phyloP scores from a whole-genome alignment of 2,888 invertebrate species.

The Portevinia maculata region DNA sequence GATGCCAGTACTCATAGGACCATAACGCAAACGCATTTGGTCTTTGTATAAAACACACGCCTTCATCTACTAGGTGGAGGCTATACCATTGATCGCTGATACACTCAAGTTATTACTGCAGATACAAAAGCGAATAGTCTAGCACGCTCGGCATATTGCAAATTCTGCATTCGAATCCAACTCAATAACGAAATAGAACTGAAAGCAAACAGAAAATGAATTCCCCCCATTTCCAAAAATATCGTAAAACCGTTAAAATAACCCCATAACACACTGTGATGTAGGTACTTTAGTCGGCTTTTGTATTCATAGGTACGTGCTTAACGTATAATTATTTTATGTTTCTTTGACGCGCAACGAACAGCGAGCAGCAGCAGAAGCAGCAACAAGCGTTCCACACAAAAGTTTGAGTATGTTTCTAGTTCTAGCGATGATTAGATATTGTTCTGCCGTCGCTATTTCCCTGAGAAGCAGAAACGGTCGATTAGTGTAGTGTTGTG shows the following conservation, averaged over 20 bases:
- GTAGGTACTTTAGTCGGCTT: conserved; percentile 39
- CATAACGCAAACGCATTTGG: conserved; percentile 37
- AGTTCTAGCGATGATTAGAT: conserved; percentile 66
- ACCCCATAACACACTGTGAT: conserved; percentile 4
- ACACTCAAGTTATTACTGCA: conserved; percentile 22
- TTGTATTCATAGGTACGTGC: background rate
- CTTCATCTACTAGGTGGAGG: background rate
- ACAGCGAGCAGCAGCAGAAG: conserved; percentile 37
- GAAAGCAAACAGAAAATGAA: background rate
- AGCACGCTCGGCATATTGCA: conserved; percentile 29
- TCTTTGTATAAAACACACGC: conserved; percentile 5
- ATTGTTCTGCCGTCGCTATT: conserved; percentile 50
- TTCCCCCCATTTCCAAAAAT: conserved; percentile 24
- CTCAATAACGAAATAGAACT: background rate
- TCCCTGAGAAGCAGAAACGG: conserved; percentile 66
- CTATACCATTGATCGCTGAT: conserved; percentile 26
- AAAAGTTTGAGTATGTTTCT: conserved; percentile 23
- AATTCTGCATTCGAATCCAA: conserved; percentile 33
- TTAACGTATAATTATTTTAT: conserved; percentile 15
- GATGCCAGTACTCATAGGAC: conserved; percentile 33
- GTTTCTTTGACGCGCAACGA: conserved; percentile 37
- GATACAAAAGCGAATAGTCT: conserved; percentile 5
- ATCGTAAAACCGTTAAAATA: conserved; percentile 40
- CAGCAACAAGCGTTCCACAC: conserved; percentile 13
- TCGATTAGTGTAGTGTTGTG: conserved; percentile 65